Evolutionary conservation across 2,113 vertebrate species (phyloP).

Genomic region (Tachycineta bicolor): DNA sequence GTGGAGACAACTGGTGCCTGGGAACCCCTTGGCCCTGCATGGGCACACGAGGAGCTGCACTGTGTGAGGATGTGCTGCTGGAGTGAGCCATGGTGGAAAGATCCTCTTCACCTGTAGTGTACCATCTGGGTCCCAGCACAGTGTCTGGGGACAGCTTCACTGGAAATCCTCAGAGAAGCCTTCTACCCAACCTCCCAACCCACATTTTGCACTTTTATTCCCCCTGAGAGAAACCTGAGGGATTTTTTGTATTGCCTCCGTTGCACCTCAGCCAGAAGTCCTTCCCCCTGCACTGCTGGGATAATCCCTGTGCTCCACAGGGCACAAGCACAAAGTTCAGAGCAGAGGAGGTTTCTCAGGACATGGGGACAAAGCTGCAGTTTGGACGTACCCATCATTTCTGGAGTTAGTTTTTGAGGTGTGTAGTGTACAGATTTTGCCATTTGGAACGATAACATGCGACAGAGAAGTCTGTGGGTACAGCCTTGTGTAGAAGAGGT

Average conservation of each 20-base stretch:
- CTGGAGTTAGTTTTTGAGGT: background rate
- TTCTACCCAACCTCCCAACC: background rate
- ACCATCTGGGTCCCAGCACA: background rate
- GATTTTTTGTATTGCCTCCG: background rate
- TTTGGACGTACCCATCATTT: background rate
- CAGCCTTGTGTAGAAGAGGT: background rate
- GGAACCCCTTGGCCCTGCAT: background rate
- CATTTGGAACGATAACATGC: background rate
- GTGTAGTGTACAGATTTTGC: background rate
- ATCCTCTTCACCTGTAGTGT: background rate
- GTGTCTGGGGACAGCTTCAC: background rate
- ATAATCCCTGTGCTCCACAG: fast-evolving
- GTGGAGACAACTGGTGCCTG: background rate
- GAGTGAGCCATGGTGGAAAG: background rate
- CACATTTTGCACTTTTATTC: fast-evolving
- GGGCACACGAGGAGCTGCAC: background rate
- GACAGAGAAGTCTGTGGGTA: background rate
- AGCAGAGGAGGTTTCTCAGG: background rate
- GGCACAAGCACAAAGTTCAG: background rate
- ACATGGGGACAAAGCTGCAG: background rate
- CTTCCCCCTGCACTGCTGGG: fast-evolving
- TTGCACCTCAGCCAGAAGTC: background rate
- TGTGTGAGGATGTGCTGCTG: fast-evolving
- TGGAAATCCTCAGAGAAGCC: background rate
- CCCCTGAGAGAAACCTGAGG: fast-evolving